A percentile compares a stretch with the other conserved stretches of the same genome.
Conservation (phyloP, 2,888 invertebrate species). For the Brachypalpus laphriformis region DNA sequence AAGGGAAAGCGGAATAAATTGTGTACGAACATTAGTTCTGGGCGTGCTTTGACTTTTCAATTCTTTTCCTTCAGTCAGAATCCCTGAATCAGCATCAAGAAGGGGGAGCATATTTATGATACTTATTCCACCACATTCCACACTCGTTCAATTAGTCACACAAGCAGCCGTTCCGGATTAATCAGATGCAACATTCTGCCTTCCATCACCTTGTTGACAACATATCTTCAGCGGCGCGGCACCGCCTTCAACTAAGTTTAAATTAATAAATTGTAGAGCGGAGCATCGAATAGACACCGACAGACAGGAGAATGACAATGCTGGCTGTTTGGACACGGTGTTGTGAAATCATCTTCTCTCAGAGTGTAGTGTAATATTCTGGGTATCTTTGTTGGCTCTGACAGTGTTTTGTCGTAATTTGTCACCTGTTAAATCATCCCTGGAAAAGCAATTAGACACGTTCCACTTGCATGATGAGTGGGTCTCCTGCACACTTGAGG, state of each 20-base stretch:
- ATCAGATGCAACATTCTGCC: conserved; percentile 34
- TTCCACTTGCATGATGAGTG: conserved; percentile 74
- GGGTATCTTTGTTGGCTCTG: conserved; percentile 42
- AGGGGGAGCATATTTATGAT: conserved; percentile 8
- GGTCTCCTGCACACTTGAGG: conserved; percentile 49
- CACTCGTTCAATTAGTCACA: conserved; percentile 54
- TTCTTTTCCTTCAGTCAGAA: not conserved
- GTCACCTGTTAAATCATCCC: conserved; percentile 76
- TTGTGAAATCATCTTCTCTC: conserved; percentile 31
- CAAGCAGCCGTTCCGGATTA: conserved; percentile 33
- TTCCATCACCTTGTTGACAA: conserved; percentile 47
- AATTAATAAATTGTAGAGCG: conserved; percentile 58
- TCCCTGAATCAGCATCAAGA: conserved; percentile 18
- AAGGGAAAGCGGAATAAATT: conserved; percentile 55
- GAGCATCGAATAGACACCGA: conserved; percentile 29
- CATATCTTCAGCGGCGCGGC: conserved; percentile 25
- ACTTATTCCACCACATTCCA: conserved; percentile 33
- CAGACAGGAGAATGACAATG: conserved; percentile 46
- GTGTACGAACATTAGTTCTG: conserved; percentile 61
- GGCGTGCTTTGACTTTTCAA: conserved; percentile 65
- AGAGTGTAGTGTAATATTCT: conserved; percentile 23
- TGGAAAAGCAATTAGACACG: conserved; percentile 76
- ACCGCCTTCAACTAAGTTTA: conserved; percentile 57
- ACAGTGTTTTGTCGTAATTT: conserved; percentile 73
- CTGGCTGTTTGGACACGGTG: conserved; percentile 64